Conservation (phyloP, 2,113 vertebrate genomes). For the Bothrops jararaca region DNA sequence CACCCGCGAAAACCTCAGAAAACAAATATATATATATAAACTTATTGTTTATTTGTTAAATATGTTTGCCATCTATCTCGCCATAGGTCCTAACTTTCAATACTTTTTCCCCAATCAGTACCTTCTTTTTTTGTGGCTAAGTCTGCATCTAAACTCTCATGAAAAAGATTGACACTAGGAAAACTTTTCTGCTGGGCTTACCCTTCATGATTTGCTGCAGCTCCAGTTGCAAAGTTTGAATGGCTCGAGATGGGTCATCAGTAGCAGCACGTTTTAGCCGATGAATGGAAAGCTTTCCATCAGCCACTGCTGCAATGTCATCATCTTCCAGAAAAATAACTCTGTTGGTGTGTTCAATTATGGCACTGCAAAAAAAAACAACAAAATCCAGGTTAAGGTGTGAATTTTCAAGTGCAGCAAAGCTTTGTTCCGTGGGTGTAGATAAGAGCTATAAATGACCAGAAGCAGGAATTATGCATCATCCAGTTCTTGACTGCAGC, state of each 20-base stretch:
- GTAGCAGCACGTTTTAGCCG: slow-evolving; percentile 81
- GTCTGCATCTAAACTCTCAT: neutral
- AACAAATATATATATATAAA: no score
- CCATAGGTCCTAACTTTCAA: neutral
- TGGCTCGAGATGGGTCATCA: slow-evolving; percentile 85
- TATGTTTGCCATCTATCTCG: neutral
- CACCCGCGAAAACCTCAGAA: no score
- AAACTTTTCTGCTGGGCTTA: slow-evolving; percentile 40
- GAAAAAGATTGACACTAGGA: neutral
- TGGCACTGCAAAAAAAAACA: slow-evolving; percentile 72
- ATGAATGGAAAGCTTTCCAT: slow-evolving; percentile 90
- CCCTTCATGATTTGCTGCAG: slow-evolving; percentile 98
- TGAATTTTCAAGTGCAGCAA: neutral
- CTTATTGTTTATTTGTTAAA: neutral
- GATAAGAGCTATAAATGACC: neutral
- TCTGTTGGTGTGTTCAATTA: slow-evolving; percentile 96
- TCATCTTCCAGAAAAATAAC: slow-evolving; percentile 93
- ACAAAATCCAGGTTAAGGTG: neutral
- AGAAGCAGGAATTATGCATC: neutral
- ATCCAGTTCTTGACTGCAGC: neutral
- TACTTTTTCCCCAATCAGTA: neutral
- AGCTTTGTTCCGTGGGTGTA: neutral
- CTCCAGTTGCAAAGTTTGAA: slow-evolving; percentile 95
- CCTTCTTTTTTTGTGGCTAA: neutral
- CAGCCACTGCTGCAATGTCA: slow-evolving; percentile 84